Evolutionary conservation across 2,113 vertebrate genomes (phyloP).

Genomic region (Varanus komodoensis): DNA sequence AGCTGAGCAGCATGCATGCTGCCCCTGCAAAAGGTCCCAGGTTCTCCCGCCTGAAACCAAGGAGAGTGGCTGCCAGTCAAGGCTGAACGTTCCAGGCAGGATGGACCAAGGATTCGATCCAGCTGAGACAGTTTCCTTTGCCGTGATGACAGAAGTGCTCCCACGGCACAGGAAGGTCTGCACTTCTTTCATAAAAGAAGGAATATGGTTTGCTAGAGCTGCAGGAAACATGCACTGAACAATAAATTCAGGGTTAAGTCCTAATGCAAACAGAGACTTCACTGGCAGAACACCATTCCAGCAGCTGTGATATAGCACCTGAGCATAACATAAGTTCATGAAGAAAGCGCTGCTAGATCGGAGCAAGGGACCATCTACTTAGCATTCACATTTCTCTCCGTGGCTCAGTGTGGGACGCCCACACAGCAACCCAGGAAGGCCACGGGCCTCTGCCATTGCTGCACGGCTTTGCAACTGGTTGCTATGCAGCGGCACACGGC

Average conservation of each 20-base stretch:
- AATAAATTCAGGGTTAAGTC: neutral
- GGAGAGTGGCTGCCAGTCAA: no score
- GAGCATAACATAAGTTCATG: neutral
- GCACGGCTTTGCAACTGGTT: neutral
- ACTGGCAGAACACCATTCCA: neutral
- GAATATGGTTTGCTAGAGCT: neutral
- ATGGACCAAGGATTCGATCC: no score
- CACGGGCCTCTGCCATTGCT: neutral
- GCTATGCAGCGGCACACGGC: neutral
- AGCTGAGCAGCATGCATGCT: no score
- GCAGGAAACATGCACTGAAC: no score
- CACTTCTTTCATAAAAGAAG: neutral
- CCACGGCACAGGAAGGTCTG: neutral
- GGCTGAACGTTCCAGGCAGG: no score
- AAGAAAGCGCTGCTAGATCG: neutral
- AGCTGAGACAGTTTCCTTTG: no score
- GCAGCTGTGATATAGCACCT: neutral
- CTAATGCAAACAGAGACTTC: neutral
- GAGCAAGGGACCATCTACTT: neutral
- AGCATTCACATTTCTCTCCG: neutral
- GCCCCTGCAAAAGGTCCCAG: no score
- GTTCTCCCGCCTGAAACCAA: no score
- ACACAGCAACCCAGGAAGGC: neutral
- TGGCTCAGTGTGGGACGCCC: no score
- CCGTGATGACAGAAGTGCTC: neutral